Evolutionary conservation across 2,113 vertebrate species (phyloP), one percentile per base, ranked within the genome.

Genomic region (Takifugu flavidus): DNA sequence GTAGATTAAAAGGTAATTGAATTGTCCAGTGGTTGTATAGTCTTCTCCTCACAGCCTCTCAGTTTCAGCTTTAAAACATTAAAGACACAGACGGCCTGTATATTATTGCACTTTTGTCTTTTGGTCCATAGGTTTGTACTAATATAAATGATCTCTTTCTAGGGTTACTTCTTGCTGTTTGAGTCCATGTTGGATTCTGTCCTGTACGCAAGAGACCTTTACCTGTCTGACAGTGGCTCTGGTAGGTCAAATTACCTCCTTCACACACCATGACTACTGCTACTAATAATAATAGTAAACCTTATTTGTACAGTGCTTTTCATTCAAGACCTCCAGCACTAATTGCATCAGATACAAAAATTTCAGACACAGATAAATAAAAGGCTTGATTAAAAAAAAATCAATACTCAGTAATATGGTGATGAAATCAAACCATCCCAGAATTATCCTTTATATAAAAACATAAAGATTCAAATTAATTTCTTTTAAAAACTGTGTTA

Each of bases 151-250:
- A 52, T 20, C 44, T 68, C 4, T 59, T 60, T 44, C 13, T 86
- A 98, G 97, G 97, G 97, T 4, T 98, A 99, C 89, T 98, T 98
- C 85, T 88, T 98, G 77, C 92, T 99, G 62, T 99, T 96, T 65
- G 96, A 99, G 75, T 96, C 97, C 25, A 98, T 98, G 97, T 77
- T 99, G 91, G 96, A 98, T 87, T 98, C 95, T 20, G 93, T 99
- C 70, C 91, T 99, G 77, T 92, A 92, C 51, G 95, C 97, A 67
- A 94, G 94, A 85, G 92, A 94, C 79, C 91, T 85, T 65, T 98
- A 94, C 87, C 91, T 98, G 87, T 82, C 84, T 70, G 91, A 94
- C 59, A 91, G 83, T 62, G 96, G 96, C 64, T 94, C 94, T 70
- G 94, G 96, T 98, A 85, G 67, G 94, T 93, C 49, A n/a, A 7